Evolutionary conservation across 2,797 vertebrate species (phyloP).

Genomic region (Apogon hyalosoma): DNA sequence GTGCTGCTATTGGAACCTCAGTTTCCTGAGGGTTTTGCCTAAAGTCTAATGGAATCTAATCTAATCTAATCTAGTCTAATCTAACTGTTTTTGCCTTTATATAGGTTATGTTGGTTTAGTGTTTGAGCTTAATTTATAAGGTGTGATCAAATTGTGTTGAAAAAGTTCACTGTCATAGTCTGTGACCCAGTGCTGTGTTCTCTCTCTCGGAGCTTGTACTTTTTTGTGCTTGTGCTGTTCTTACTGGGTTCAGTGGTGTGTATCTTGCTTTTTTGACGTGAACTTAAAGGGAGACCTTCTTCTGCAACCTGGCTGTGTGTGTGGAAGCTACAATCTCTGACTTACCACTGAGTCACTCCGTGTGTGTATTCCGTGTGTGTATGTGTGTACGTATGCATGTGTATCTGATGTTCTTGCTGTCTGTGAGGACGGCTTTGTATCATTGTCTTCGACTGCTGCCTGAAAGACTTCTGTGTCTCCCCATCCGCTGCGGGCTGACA

Average conservation of each 20-base stretch:
- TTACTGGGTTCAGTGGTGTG: constrained; percentile 35
- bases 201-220: constrained; percentile 32
- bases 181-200: constrained; percentile 7
- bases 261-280: constrained; percentile 46
- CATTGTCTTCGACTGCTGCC: constrained; percentile 61
- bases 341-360: constrained; percentile 46
- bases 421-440: constrained; percentile 38
- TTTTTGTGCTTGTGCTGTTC: constrained; percentile 48
- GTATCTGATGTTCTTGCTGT: constrained; percentile 52
- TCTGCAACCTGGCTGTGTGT: constrained; percentile 14
- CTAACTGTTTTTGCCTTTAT: neutral
- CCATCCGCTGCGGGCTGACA: constrained; percentile 56
- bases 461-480: constrained; percentile 64
- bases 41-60: too few relatives aligned
- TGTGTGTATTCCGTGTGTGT: constrained; percentile 42
- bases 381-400: constrained; percentile 10
- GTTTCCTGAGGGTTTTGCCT: too few relatives aligned
- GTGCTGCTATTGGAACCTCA: too few relatives aligned
- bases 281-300: constrained; percentile 56
- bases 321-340: constrained; percentile 28
- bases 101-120: neutral
- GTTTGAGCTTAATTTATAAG: constrained; percentile 8
- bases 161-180: constrained; percentile 16
- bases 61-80: too few relatives aligned
- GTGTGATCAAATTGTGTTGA: constrained; percentile 29